phyloP scores from a whole-genome alignment of 2,888 invertebrate species.

The Leptopilina drosophilae region DNA sequence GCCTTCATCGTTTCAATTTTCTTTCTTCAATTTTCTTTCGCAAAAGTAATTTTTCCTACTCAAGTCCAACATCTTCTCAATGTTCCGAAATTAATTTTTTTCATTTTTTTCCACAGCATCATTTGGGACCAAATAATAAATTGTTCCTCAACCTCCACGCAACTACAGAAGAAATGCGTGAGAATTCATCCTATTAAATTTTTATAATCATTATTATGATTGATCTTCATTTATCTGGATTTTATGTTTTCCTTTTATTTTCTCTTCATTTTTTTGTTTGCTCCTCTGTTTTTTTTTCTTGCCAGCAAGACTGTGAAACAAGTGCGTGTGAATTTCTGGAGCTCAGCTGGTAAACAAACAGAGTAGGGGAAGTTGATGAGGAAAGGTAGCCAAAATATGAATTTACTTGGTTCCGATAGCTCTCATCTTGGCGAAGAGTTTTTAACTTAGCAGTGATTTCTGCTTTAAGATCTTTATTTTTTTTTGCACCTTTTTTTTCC shows the following conservation, averaged over 20 bases:
- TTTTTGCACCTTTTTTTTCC: constrained; percentile 15
- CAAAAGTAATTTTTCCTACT: too few relatives aligned
- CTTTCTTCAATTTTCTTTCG: too few relatives aligned
- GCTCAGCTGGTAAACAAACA: constrained; percentile 25
- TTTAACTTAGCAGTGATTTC: constrained; percentile 38
- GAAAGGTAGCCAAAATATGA: constrained; percentile 29
- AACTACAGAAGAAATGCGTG: too few relatives aligned
- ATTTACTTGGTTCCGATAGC: constrained; percentile 34
- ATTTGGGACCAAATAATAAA: too few relatives aligned
- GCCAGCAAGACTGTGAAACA: not conserved
- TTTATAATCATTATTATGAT: not conserved
- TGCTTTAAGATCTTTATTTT: constrained; percentile 8
- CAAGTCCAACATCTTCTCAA: too few relatives aligned
- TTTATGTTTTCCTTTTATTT: not conserved
- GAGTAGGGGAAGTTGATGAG: constrained; percentile 1
- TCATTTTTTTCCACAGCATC: too few relatives aligned
- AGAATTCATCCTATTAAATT: too few relatives aligned
- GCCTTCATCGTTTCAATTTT: too few relatives aligned
- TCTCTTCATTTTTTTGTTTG: not conserved
- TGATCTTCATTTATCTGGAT: not conserved
- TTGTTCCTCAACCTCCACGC: too few relatives aligned
- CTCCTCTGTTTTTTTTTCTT: not conserved
- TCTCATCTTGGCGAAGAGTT: constrained; percentile 26
- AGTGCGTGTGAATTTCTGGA: constrained; percentile 23
- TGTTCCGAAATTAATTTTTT: too few relatives aligned